Evolutionary conservation across 2,888 invertebrate species (phyloP).

Genomic region (Clitarchus hookeri): DNA sequence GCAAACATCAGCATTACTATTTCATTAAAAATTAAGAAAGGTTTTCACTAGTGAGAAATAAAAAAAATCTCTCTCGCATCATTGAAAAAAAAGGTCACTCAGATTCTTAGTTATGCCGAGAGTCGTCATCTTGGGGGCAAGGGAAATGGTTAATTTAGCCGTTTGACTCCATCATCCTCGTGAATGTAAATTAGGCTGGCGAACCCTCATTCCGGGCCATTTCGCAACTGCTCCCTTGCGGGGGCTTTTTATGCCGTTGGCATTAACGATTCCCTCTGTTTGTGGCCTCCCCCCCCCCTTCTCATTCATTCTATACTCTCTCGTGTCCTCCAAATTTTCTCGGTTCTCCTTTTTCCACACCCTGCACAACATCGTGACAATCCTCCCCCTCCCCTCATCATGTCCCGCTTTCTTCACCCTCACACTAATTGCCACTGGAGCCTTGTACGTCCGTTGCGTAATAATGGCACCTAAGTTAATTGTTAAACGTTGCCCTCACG

Average conservation of each 20-base stretch:
- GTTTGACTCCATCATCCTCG: background rate
- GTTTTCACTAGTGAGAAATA: no score
- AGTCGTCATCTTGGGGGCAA: background rate
- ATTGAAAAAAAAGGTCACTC: background rate
- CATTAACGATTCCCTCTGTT: slow-evolving; percentile 8
- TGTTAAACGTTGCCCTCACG: no score
- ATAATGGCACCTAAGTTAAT: no score
- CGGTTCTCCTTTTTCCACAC: no score
- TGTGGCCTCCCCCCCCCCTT: background rate
- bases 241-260: background rate
- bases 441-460: no score
- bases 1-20: no score
- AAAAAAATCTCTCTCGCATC: background rate
- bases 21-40: no score
- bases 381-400: no score
- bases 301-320: background rate
- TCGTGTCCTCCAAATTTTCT: no score
- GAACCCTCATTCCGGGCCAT: background rate
- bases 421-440: no score
- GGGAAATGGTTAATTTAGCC: slow-evolving; percentile 10
- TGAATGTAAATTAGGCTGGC: slow-evolving; percentile 1
- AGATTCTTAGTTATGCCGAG: background rate
- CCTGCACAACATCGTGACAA: no score
- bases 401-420: no score
- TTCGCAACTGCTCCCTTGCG: background rate